A percentile compares a stretch with the other conserved stretches of the same genome.
phyloP scores from a whole-genome alignment of 2,888 invertebrate species.

The Polyploca ridens region DNA sequence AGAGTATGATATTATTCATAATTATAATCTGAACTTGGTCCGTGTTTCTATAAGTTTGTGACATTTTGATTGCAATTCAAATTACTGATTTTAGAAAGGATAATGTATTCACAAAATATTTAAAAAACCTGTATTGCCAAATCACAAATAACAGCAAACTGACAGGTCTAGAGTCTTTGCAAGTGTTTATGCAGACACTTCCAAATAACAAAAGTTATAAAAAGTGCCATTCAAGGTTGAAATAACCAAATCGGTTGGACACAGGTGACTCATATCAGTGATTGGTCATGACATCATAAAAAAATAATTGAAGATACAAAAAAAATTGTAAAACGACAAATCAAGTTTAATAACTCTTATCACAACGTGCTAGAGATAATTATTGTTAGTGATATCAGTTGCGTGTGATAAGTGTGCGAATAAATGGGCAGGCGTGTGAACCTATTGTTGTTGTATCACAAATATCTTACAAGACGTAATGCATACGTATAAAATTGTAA shows the following conservation, averaged over 20 bases:
- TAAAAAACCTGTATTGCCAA: background rate
- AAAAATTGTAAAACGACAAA: conserved; percentile 24
- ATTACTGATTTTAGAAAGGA: no score
- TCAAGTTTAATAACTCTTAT: conserved; percentile 35
- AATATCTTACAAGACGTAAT: conserved; percentile 14
- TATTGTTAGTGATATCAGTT: conserved; percentile 20
- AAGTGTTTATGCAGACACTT: conserved; percentile 1
- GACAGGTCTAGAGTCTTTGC: background rate
- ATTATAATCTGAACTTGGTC: no score
- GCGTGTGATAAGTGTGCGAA: conserved; percentile 57
- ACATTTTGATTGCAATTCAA: no score
- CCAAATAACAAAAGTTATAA: background rate
- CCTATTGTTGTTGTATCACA: conserved; percentile 33
- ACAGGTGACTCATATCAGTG: conserved; percentile 30
- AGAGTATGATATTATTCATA: no score
- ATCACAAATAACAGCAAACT: background rate
- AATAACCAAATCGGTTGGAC: conserved; percentile 16
- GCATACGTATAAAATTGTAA: conserved; percentile 11
- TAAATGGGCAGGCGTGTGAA: conserved; percentile 52
- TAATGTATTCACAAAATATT: background rate
- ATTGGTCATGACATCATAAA: conserved; percentile 35
- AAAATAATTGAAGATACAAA: conserved; percentile 21
- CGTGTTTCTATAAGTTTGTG: no score
- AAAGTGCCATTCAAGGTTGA: conserved; percentile 7
- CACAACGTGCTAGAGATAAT: conserved; percentile 33